A percentile compares a stretch with the other conserved stretches of the same genome.
Conservation (phyloP, 2,113 vertebrate species). For the Pteruthius melanotis region DNA sequence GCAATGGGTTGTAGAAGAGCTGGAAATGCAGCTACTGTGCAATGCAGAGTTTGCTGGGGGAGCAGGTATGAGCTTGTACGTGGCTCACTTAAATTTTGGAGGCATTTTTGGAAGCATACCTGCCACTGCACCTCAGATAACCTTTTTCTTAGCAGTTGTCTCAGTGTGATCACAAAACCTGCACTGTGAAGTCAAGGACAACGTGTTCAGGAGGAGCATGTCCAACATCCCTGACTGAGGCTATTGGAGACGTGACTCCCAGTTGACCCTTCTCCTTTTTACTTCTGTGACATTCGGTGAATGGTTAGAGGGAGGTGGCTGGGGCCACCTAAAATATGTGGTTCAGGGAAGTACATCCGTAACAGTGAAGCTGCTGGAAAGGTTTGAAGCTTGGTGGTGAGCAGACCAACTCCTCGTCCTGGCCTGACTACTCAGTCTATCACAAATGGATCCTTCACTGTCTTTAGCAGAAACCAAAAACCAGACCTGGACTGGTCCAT, state of each 20-base stretch:
- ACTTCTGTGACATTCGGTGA: fast-evolving
- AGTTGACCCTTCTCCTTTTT: fast-evolving
- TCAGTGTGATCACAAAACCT: not conserved
- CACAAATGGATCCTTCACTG: fast-evolving
- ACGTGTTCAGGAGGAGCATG: not conserved
- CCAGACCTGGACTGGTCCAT: not conserved
- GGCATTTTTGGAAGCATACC: not conserved
- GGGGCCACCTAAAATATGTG: not conserved
- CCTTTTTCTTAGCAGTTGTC: not conserved
- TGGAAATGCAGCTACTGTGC: not conserved
- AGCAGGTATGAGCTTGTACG: not conserved
- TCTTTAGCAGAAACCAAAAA: not conserved
- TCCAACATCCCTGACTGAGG: fast-evolving
- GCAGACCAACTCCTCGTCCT: not conserved
- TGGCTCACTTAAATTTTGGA: not conserved
- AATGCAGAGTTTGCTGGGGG: not conserved
- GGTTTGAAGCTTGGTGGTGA: not conserved
- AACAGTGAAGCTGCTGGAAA: not conserved
- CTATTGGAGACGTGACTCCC: not conserved
- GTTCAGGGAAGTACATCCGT: not conserved
- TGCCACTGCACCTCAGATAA: not conserved
- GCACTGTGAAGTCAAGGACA: not conserved
- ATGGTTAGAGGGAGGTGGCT: not conserved
- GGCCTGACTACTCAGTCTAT: not conserved
- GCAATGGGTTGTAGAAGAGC: not conserved